Evolutionary conservation across 2,113 vertebrate genomes (phyloP), one percentile per base, ranked within the genome.

Genomic region (Zosterops lateralis): DNA sequence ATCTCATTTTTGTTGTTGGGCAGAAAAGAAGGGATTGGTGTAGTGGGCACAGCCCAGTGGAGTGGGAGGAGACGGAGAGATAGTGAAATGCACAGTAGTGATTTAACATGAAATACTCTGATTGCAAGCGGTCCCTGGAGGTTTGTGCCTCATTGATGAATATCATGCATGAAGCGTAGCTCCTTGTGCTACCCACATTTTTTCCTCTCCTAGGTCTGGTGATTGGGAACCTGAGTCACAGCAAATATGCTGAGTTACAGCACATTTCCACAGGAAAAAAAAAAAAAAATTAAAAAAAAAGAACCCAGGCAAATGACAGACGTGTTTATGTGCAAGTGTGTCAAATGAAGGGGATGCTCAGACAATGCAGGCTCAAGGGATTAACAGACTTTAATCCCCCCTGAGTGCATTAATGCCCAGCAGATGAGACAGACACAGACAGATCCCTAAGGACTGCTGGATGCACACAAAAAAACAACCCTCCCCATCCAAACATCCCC

Each of bases 81-180:
- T 87, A 94, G 91, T 82, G 90, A 83, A 76, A 94, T 45, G 60
- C 82, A 87, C 25, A 0, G 73, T 70, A 22, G 84, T 78, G 89
- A 79, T 92, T 87, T 76, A 47, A 44, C 71, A 72, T 72, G 31
- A 87, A 91, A 95, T 36, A 76, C 91, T 85, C 89, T 1, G 40
- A 56, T 32, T 80, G 79, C 53, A 2, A 40, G 53, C 60, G 78
- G 74, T 18, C 94, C 20, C 87, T 26, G 56, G 95, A 84, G 95
- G 19, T 31, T 91, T 81, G 76, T 81, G 82, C 79, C 93, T 95
- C 93, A 88, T 92, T 94, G 95, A 95, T 72, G 91, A 97, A 45
- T 58, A 84, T 38, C 79, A 45, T 6, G 36, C 85, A 32, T 3
- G 32, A 77, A 92, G 67, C 0, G 8, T 28, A 81, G 50, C 85